Evolutionary conservation across 2,113 vertebrate genomes (phyloP).

Genomic region (Anseranas semipalmata): DNA sequence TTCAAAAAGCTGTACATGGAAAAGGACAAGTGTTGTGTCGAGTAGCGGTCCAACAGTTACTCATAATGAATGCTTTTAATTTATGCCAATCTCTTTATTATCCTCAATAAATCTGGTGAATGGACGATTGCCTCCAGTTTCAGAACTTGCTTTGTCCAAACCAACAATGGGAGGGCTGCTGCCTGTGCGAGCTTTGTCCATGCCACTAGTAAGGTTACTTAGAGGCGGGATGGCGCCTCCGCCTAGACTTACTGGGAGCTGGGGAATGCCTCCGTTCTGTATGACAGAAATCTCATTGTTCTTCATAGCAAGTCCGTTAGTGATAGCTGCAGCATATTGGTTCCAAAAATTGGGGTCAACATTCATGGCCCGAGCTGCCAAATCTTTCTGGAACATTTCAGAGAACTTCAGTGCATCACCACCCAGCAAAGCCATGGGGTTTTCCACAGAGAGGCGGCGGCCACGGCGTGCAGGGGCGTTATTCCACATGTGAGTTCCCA

Average conservation of each 20-base stretch:
- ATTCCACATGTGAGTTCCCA: constrained; percentile 99
- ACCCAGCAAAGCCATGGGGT: constrained; percentile 95
- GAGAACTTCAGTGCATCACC: constrained; percentile 97
- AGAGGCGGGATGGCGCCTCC: constrained; percentile 88
- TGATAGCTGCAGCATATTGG: constrained; percentile 97
- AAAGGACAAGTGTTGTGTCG: constrained; percentile 74
- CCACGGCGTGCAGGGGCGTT: constrained; percentile 95
- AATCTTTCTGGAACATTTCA: constrained; percentile 98
- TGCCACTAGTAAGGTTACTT: constrained; percentile 85
- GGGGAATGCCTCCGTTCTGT: constrained; percentile 95
- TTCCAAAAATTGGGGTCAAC: constrained; percentile 98
- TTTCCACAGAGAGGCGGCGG: constrained; percentile 95
- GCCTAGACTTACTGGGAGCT: constrained; percentile 92
- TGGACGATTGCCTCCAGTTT: constrained; percentile 85
- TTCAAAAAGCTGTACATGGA: constrained; percentile 80
- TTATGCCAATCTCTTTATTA: constrained; percentile 98
- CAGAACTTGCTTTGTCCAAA: constrained; percentile 89
- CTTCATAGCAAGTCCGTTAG: constrained; percentile 97
- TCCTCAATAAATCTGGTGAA: constrained; percentile 98
- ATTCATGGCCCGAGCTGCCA: constrained; percentile 95
- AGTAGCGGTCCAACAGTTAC: constrained; percentile 82
- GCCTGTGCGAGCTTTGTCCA: constrained; percentile 89
- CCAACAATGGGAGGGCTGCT: constrained; percentile 87
- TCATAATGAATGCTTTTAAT: constrained; percentile 78
- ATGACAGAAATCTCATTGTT: constrained; percentile 99